Percentiles rank a stretch among this genome's conserved stretches.
Conservation (phyloP, 92 coral and sea anemone species). For the Virgularia gustaviana region DNA sequence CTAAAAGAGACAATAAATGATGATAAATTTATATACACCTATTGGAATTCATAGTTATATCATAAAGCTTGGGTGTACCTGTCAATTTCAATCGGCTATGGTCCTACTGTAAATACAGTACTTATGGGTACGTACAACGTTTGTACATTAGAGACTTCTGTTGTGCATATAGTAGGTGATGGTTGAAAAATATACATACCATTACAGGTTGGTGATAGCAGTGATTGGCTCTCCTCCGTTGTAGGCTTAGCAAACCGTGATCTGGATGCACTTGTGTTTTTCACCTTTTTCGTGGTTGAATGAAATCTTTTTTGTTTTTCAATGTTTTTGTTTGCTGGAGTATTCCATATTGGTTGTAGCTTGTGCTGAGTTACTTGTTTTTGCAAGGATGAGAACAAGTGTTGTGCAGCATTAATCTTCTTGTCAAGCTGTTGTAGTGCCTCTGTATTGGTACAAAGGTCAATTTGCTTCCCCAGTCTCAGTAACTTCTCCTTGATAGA, state of each 20-base stretch:
- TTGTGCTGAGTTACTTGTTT: constrained; percentile 24
- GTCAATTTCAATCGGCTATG: no score
- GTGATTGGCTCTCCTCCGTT: neutral
- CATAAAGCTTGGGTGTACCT: constrained; percentile 4
- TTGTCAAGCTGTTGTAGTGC: constrained; percentile 30
- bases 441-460: neutral
- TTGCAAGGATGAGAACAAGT: constrained; percentile 9
- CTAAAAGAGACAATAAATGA: constrained; percentile 11
- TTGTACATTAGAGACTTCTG: neutral
- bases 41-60: constrained; percentile 14
- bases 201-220: no score
- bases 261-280: neutral
- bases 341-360: constrained; percentile 14
- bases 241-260: constrained; percentile 3
- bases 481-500: neutral
- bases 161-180: neutral
- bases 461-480: neutral
- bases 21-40: constrained; percentile 1
- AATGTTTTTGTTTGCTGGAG: constrained; percentile 35
- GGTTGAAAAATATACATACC: neutral
- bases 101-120: no score
- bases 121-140: no score
- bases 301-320: constrained; percentile 13
- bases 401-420: constrained; percentile 29
- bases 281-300: constrained; percentile 38